phyloP scores from a whole-genome alignment of 2,113 vertebrate species.

The Leptodactylus fuscus region DNA sequence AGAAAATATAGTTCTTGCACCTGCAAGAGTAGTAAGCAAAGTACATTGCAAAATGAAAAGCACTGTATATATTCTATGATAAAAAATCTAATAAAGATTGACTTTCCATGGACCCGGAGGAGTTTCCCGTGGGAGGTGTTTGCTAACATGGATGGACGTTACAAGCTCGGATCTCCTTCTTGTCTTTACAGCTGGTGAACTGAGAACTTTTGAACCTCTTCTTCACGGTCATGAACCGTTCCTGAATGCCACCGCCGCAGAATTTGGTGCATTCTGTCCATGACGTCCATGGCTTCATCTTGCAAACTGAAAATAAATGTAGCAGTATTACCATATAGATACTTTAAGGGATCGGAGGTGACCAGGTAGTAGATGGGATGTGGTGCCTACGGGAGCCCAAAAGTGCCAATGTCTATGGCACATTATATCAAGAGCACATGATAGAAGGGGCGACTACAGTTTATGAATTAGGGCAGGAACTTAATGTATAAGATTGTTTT shows the following conservation, averaged over 20 bases:
- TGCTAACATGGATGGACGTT: conserved; percentile 95
- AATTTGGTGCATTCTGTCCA: conserved; percentile 95
- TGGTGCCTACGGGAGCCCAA: no score
- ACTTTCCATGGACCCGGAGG: conserved; percentile 77
- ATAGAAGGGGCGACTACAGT: no score
- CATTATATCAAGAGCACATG: no score
- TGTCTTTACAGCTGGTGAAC: conserved; percentile 95
- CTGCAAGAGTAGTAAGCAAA: conserved; percentile 77
- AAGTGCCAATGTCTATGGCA: no score
- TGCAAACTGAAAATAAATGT: conserved; percentile 80
- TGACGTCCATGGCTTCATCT: conserved; percentile 93
- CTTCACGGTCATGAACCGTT: conserved; percentile 95
- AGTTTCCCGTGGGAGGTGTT: conserved; percentile 69
- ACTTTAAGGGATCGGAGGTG: not conserved
- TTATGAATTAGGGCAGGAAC: no score
- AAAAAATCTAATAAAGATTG: conserved; percentile 75
- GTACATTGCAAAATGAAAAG: conserved; percentile 76
- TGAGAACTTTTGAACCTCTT: conserved; percentile 91
- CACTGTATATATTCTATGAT: conserved; percentile 71
- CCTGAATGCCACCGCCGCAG: conserved; percentile 95
- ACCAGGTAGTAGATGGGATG: not conserved
- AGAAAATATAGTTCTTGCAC: conserved; percentile 75
- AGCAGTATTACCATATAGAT: not conserved
- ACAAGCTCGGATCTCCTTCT: conserved; percentile 96
- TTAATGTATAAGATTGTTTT: no score